Evolutionary conservation across 2,797 vertebrate species (phyloP).

Genomic region (Molossus alvarezi): DNA sequence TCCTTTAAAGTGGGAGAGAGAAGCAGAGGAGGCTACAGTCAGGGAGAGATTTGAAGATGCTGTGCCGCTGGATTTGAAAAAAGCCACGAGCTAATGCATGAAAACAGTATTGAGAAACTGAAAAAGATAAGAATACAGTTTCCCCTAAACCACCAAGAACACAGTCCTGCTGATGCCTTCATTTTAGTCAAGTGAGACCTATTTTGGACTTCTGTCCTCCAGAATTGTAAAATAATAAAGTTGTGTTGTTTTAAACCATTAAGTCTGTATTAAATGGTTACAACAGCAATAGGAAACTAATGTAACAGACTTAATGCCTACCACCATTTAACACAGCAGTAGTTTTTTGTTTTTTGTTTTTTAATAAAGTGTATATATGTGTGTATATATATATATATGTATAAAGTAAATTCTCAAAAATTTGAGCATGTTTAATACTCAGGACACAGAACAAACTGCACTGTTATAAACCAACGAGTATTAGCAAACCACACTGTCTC

Average conservation of each 20-base stretch:
- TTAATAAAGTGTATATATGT: too few relatives aligned
- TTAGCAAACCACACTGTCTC: background rate
- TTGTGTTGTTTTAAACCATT: background rate
- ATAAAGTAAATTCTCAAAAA: background rate
- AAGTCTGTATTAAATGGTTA: background rate
- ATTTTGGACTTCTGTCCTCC: background rate
- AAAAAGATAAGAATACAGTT: background rate
- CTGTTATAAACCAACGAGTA: background rate
- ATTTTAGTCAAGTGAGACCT: background rate
- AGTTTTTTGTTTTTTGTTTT: too few relatives aligned
- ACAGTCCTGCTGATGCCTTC: background rate
- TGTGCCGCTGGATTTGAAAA: background rate
- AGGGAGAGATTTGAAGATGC: background rate
- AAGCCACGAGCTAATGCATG: background rate
- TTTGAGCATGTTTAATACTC: background rate
- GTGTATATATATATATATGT: background rate
- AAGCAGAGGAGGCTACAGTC: background rate
- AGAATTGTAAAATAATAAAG: background rate
- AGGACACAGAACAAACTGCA: background rate
- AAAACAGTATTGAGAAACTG: background rate
- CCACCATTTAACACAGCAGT: background rate
- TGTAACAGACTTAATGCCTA: background rate
- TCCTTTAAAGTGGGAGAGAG: background rate
- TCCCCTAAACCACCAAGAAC: background rate
- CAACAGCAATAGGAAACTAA: background rate